These are phyloP conservation scores for Hemitrygon akajei DNA, from an alignment of 2,797 vertebrate species.

Conservation along the genomic window DNA sequence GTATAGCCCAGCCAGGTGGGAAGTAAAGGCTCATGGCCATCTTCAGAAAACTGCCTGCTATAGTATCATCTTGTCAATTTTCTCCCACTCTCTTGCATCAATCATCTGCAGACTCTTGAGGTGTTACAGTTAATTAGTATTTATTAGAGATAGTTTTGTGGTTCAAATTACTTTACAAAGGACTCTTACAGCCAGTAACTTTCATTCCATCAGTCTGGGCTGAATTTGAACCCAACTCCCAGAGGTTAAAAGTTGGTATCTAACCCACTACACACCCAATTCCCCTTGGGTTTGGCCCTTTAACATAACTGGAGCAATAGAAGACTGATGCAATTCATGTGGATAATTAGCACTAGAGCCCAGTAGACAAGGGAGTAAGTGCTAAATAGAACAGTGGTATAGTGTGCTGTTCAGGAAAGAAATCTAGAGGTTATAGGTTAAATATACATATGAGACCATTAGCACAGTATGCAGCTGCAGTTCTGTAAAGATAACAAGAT, in stretches of 20 bases:
- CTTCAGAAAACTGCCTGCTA: neutral
- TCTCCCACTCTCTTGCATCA: neutral
- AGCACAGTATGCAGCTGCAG: neutral
- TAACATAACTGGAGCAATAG: neutral
- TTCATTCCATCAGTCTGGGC: neutral
- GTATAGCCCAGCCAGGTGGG: neutral
- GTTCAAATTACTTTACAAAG: neutral
- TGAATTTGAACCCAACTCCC: neutral
- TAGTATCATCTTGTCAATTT: neutral
- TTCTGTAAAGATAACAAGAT: neutral
- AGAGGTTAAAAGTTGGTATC: neutral
- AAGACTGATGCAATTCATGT: conserved; percentile 10
- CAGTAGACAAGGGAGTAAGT: neutral
- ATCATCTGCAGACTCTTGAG: neutral
- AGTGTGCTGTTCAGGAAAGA: neutral
- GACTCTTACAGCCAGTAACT: neutral
- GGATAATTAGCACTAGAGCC: neutral
- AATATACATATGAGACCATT: conserved; percentile 5
- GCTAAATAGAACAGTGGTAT: neutral
- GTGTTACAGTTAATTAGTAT: neutral
- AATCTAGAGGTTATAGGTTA: neutral
- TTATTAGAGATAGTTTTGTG: neutral
- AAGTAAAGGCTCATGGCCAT: neutral
- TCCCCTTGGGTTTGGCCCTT: neutral
- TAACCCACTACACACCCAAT: neutral